Conservation (phyloP, 2,888 invertebrate genomes). For the Dastarcus helophoroides region DNA sequence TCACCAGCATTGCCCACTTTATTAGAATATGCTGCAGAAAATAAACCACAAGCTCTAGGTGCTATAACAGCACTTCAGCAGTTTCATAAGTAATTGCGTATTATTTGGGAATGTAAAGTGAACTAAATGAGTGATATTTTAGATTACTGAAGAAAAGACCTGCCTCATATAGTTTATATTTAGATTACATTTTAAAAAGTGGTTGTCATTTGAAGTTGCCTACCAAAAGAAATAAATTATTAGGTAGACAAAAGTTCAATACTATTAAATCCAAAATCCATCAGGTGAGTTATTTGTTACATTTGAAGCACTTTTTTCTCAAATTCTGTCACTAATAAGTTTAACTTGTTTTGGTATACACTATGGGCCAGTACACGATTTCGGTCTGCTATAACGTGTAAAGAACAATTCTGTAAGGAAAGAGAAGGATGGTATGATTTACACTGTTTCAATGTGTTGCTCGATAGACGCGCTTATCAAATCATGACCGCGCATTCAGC, state of each 20-base stretch:
- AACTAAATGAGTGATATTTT: conserved; percentile 6
- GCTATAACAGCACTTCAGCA: conserved; percentile 71
- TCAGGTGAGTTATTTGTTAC: no score
- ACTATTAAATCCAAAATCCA: conserved; percentile 28
- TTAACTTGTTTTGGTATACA: no score
- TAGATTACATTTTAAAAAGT: conserved; percentile 61
- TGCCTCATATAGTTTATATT: conserved; percentile 69
- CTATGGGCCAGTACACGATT: no score
- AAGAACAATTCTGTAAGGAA: no score
- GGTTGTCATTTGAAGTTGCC: conserved; percentile 29
- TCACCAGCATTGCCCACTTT: conserved; percentile 76
- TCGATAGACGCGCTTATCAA: no score
- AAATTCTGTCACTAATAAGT: no score
- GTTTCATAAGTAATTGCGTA: conserved; percentile 46
- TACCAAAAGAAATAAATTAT: conserved; percentile 23
- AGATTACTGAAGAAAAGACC: conserved; percentile 67
- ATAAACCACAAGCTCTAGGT: conserved; percentile 69
- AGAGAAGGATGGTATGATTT: no score
- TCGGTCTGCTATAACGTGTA: no score
- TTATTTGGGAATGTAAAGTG: conserved; percentile 2
- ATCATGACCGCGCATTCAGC: no score
- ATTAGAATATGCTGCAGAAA: conserved; percentile 64
- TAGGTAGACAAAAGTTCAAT: conserved; percentile 20
- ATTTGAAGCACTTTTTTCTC: no score
- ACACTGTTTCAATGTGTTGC: no score